Percentiles rank a stretch among this genome's conserved stretches.
Evolutionary conservation across 2,888 invertebrate genomes (phyloP).

Genomic region (Agrypnus murinus): DNA sequence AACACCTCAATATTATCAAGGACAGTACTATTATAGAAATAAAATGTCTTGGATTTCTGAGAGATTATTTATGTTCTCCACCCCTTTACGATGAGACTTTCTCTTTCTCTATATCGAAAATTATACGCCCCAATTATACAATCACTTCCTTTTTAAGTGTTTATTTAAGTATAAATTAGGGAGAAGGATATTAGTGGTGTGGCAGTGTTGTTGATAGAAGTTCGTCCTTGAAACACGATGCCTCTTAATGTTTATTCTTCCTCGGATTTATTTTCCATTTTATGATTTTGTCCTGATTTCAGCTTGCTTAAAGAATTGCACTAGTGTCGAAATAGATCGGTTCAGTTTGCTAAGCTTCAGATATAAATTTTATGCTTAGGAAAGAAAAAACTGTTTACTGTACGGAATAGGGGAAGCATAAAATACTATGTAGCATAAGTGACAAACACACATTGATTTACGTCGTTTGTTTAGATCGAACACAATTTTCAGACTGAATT

Average conservation of each 20-base stretch:
- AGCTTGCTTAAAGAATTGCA: neutral
- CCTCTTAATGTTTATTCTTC: neutral
- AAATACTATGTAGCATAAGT: too few species aligned
- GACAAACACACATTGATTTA: too few species aligned
- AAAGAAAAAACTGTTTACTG: too few species aligned
- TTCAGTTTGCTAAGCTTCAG: too few species aligned
- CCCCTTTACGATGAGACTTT: slow-evolving; percentile 1
- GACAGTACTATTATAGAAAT: slow-evolving; percentile 3
- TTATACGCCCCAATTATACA: slow-evolving; percentile 5
- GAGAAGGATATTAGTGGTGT: neutral
- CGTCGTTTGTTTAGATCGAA: too few species aligned
- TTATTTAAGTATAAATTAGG: slow-evolving; percentile 1
- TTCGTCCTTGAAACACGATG: neutral
- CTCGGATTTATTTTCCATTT: too few species aligned
- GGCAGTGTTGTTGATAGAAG: neutral
- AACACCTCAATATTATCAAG: slow-evolving; percentile 3
- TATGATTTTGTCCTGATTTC: neutral
- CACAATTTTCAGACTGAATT: too few species aligned
- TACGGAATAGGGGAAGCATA: too few species aligned
- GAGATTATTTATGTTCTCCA: slow-evolving; percentile 12
- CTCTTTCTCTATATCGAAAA: too few species aligned
- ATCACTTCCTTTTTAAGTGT: slow-evolving; percentile 3
- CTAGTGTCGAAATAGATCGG: too few species aligned
- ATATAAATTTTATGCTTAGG: too few species aligned
- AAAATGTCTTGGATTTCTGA: slow-evolving; percentile 4